Evolutionary conservation across 2,888 invertebrate species (phyloP), one percentile per base, ranked within the genome.

Genomic region (Melolontha melolontha): DNA sequence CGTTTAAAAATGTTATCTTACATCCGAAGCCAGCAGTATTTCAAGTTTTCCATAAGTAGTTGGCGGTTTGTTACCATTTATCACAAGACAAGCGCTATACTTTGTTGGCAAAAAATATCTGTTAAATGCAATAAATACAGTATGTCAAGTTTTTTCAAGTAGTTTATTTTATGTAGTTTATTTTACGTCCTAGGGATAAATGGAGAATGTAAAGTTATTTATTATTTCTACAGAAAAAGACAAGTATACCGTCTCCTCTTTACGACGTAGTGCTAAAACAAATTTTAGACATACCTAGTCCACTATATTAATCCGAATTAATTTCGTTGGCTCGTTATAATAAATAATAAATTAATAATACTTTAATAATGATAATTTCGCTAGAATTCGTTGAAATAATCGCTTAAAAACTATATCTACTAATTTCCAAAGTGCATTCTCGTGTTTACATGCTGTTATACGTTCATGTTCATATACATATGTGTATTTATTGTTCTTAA

Each of bases 41-140:
- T 62, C 59, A 62, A 47, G 59, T 62, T 62, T 62, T 62, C 59
- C 59, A 62, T 62, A 62, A 62, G 59, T 62, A 62, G 59, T 62
- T 34, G 59, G 59, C 34, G 59, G 59, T 34, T 49, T 62, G 49
- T 62, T 62, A 62, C 59, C 59, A 62, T 62, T 62, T 62, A 62
- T 62, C 59, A 62, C 59, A 34, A 49, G 49, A 62, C 47, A 47
- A 62, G 47, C 59, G 59, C 29, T 47, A 39, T 34, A 47, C 34
- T 12, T 47, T 49, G 17, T 22, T 16, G 34, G 59, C 59, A 62
- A 62, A 57, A 62, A 62, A 39, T 62, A 47, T 47, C 59, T 47
- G 47, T 47, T 49, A 47, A 62, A 62, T 34, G 47, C 34, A 62
- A 62, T 62, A 62, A 62, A 62, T 62, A 62, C 44, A 11, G 34